These are phyloP conservation scores for Amiota communis DNA, from an alignment of 2,888 invertebrate species.

Conservation along the genomic window DNA sequence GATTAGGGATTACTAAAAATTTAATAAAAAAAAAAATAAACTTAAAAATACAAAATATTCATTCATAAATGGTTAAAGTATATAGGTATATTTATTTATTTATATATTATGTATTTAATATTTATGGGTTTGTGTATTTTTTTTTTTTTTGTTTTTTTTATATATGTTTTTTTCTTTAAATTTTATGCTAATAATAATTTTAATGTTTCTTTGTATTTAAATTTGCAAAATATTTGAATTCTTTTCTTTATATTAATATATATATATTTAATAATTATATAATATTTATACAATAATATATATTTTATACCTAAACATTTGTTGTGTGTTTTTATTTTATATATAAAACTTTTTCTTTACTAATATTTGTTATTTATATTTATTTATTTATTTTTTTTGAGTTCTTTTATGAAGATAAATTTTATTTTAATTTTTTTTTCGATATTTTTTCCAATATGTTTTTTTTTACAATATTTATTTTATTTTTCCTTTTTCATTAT, in stretches of 20 bases:
- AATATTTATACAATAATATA: constrained; percentile 10
- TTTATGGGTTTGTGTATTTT: constrained; percentile 14
- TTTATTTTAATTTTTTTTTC: constrained; percentile 32
- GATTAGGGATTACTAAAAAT: too few relatives aligned
- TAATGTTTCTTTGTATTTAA: too few relatives aligned
- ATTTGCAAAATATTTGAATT: constrained; percentile 5
- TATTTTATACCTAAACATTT: constrained; percentile 19
- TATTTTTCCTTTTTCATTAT: constrained; percentile 42
- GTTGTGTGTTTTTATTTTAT: constrained; percentile 14
- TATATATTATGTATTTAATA: not conserved
- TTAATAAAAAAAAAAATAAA: too few relatives aligned
- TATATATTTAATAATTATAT: constrained; percentile 7
- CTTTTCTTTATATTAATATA: not conserved
- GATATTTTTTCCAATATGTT: constrained; percentile 12
- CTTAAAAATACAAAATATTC: not conserved
- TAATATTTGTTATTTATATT: constrained; percentile 23
- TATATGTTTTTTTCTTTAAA: not conserved
- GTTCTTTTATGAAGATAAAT: constrained; percentile 14
- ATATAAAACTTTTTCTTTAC: constrained; percentile 21
- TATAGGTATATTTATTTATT: constrained; percentile 10
- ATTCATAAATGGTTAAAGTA: constrained; percentile 7
- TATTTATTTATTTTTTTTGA: not conserved
- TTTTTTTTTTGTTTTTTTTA: constrained; percentile 16
- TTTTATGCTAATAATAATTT: too few relatives aligned
- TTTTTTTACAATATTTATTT: constrained; percentile 38